Percentiles rank a stretch among this genome's conserved stretches.
These are phyloP conservation scores for Glareola pratincola DNA, from an alignment of 2,113 vertebrate species.

Conservation along the genomic window DNA sequence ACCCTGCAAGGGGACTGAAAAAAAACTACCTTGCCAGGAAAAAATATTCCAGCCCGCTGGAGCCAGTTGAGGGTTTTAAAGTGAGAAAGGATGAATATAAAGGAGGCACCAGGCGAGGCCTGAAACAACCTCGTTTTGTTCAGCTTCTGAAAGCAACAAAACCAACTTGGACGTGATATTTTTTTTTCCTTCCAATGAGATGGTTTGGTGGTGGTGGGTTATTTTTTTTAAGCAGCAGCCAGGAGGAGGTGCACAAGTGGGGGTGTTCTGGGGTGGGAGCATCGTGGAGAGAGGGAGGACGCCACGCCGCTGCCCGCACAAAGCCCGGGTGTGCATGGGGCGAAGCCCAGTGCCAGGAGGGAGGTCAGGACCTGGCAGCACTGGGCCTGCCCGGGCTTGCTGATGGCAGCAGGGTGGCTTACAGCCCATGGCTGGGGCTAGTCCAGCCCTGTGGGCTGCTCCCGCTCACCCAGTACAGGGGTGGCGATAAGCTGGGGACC, in stretches of 20 bases:
- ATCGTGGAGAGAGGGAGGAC: neutral
- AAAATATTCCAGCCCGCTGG: neutral
- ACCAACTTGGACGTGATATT: neutral
- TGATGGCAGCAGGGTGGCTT: neutral
- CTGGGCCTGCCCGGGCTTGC: constrained; percentile 70
- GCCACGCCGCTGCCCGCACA: neutral
- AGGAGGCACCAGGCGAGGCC: constrained; percentile 32
- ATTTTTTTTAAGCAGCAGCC: neutral
- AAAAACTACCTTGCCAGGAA: neutral
- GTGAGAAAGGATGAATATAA: neutral
- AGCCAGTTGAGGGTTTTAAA: constrained; percentile 14
- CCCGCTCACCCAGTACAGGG: neutral
- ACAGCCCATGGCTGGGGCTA: neutral
- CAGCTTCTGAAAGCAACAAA: constrained; percentile 32
- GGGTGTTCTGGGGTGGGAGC: neutral
- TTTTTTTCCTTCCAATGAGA: neutral
- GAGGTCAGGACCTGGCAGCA: neutral
- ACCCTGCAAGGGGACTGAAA: neutral
- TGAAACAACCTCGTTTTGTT: constrained; percentile 39
- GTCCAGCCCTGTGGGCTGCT: neutral
- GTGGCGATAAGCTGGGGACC: neutral
- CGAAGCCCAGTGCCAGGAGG: neutral
- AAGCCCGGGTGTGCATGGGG: neutral
- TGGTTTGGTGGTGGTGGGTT: neutral
- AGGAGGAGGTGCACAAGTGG: neutral